Percentiles rank a stretch among this genome's conserved stretches.
Conservation (phyloP, 2,797 vertebrate genomes). For the Hipposideros larvatus region DNA sequence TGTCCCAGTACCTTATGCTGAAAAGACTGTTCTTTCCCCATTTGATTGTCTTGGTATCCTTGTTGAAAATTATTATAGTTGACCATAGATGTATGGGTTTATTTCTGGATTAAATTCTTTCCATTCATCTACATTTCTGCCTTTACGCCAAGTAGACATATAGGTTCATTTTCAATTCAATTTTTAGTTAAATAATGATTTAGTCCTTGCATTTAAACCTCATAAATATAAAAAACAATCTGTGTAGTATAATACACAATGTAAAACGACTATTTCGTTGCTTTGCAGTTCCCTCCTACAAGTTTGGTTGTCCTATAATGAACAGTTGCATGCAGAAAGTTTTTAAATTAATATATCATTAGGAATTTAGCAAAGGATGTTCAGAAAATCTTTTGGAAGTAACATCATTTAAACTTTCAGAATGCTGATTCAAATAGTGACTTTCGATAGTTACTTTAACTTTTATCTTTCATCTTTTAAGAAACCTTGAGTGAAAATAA, state of each 20-base stretch:
- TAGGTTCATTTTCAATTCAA: not conserved
- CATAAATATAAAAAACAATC: not conserved
- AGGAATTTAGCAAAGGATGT: not conserved
- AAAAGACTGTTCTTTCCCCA: slow-evolving; percentile 35
- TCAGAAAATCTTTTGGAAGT: slow-evolving; percentile 49
- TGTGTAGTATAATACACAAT: slow-evolving; percentile 4
- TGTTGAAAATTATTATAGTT: slow-evolving; percentile 38
- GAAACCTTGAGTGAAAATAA: slow-evolving; percentile 3
- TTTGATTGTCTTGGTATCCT: slow-evolving; percentile 16
- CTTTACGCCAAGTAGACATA: not conserved
- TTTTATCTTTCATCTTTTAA: slow-evolving; percentile 57
- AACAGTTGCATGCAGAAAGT: slow-evolving; percentile 49
- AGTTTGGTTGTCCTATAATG: slow-evolving; percentile 25
- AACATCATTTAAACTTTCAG: slow-evolving; percentile 39
- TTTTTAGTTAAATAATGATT: slow-evolving; percentile 60
- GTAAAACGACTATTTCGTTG: slow-evolving; percentile 37
- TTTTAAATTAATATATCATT: slow-evolving; percentile 40
- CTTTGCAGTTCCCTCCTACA: not conserved
- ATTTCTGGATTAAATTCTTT: slow-evolving; percentile 36
- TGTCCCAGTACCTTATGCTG: not conserved
- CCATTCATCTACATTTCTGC: slow-evolving; percentile 4
- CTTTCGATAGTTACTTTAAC: slow-evolving; percentile 16
- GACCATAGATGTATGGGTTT: not conserved
- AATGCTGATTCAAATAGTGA: slow-evolving; percentile 50
- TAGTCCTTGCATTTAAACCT: slow-evolving; percentile 56